Conservation (phyloP, 92 coral and sea anemone species). For the Bergia sp. region DNA sequence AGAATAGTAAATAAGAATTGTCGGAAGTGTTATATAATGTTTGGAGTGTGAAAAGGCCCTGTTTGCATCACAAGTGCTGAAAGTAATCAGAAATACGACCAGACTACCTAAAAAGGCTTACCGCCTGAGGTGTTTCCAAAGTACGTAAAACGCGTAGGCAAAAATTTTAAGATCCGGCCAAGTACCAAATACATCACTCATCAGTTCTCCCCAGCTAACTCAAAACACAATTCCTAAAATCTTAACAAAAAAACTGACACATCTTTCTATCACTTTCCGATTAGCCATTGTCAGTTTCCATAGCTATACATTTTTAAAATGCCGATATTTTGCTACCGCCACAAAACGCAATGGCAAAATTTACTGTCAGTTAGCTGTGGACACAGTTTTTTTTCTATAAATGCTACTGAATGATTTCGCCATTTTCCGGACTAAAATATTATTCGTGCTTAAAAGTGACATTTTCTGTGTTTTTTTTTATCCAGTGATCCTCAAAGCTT, state of each 20-base stretch:
- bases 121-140: conserved; percentile 6
- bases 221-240: background rate
- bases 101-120: background rate
- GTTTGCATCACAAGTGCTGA: background rate
- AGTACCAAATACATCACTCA: background rate
- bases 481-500: background rate
- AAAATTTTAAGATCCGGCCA: conserved; percentile 1
- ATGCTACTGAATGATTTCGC: background rate
- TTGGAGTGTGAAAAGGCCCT: background rate
- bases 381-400: background rate
- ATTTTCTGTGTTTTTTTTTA: no score
- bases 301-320: background rate
- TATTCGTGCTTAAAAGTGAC: no score
- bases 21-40: background rate
- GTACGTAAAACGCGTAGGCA: conserved; percentile 2
- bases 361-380: background rate
- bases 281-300: background rate
- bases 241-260: background rate
- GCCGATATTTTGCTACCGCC: background rate
- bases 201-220: background rate
- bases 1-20: background rate
- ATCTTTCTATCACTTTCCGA: no score
- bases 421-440: background rate
- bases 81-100: background rate
- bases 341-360: background rate